Conservation (phyloP, 2,797 vertebrate species). For the Hylomyscus alleni region DNA sequence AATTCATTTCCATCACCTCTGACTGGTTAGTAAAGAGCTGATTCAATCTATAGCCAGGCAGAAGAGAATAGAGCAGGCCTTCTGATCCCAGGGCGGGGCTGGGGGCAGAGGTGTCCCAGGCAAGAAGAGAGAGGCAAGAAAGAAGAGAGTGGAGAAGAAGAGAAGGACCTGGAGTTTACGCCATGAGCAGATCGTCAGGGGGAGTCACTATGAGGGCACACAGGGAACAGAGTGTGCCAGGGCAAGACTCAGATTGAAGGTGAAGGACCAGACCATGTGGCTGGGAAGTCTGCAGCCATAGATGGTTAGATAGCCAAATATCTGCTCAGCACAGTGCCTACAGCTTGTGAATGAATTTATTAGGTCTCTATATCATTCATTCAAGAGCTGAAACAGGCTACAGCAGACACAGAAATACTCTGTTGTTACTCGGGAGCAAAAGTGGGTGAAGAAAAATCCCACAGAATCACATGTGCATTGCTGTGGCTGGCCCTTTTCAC, state of each 20-base stretch:
- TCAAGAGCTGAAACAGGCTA: neutral
- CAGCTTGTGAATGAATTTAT: neutral
- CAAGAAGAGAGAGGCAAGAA: too few species aligned
- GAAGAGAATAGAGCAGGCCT: too few species aligned
- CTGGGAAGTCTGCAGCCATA: neutral
- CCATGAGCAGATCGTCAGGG: too few species aligned
- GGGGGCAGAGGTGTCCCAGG: too few species aligned
- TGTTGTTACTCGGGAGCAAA: neutral
- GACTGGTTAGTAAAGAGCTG: too few species aligned
- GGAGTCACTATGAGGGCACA: neutral
- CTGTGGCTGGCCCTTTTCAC: rapidly evolving
- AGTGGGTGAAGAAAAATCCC: neutral
- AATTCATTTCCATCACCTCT: too few species aligned
- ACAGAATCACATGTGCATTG: neutral
- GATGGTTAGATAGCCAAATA: neutral
- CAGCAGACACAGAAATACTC: neutral
- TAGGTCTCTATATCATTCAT: neutral
- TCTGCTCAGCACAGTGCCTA: neutral
- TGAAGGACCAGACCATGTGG: neutral
- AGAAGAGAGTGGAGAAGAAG: too few species aligned
- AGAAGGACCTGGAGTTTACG: too few species aligned
- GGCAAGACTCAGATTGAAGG: neutral
- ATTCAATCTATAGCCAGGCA: too few species aligned
- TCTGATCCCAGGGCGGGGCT: too few species aligned
- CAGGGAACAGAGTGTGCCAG: neutral